Base-by-base conservation (phyloP, 2,888 invertebrate genomes). In the Phortica okadai region DNA sequence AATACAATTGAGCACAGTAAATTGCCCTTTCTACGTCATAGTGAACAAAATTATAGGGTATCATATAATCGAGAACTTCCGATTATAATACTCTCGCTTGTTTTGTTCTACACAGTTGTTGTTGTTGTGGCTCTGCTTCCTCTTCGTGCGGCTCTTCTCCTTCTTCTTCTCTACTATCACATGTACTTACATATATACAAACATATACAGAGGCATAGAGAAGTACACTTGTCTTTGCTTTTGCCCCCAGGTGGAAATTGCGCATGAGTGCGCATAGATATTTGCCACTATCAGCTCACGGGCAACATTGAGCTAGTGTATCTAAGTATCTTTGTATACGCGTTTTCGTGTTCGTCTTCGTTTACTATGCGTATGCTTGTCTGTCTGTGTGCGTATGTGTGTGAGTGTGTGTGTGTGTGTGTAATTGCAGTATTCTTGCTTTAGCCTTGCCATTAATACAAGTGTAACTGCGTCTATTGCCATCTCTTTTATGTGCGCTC, bases 371-470 rank as follows among this genome's bases (percentile, higher is more conserved):
- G 42, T 42, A 44, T 11, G n/a, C 62, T 50, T 70, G 72, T 69
- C 21, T 66, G 16, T 72, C 45, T 74, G 74, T 44, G 70, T 62
- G 45, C 21, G 54, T 70, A 21, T 21, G 33, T 54, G 74, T 77
- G 76, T 79, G 81, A 54, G 25, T 76, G 73, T 66, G 54, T 62
- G 41, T 66, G 54, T 62, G 41, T 81, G 84, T 83, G 84, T 75
- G 81, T 88, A 86, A 87, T 86, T 86, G 85, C 87, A 86, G 88
- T 83, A 83, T 86, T 86, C 82, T 85, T 84, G 84, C 84, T 83
- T 82, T 82, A 79, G 77, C 67, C 21, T 44, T 76, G 80, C 77
- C 69, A 59, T 42, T 21, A 73, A 45, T 10, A 45, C 45, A 45
- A 45, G 45, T 45, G 45, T 45, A 45, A 64, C 44, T 67, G 21